Evolutionary conservation across 2,113 vertebrate genomes (phyloP), one percentile per base, ranked within the genome.

Genomic region (Spermophilus dauricus): DNA sequence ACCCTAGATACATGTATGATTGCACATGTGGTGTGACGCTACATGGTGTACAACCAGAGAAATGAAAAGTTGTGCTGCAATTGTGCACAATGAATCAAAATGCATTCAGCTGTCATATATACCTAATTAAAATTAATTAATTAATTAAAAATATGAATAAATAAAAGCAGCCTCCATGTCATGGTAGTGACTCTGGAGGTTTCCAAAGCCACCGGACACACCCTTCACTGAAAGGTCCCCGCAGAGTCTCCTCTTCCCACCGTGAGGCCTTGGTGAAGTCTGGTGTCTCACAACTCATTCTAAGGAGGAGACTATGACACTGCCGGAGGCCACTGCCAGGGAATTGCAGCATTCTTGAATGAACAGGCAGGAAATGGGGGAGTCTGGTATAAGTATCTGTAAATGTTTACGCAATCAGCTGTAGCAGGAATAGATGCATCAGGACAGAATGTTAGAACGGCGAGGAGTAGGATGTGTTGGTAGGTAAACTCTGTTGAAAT

Each of bases 311-410:
- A 67, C 67, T 77, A 51, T 85, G 89, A 92, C 65, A 45, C 95
- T 69, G 92, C 53, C 67, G 20, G 20, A 30, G 39, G 75, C 48
- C 77, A 65, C 32, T 92, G 65, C 3, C 8, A 82, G n/a, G 34
- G 28, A 93, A 93, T 2, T 20, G 26, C 7, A 39, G 82, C 80
- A 76, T 39, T 75, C 89, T 83, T 39, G 34, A n/a, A 78, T 80
- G 73, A 93, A 84, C 94, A 94, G 56, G 61, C 89, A 94, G 91
- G 91, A 96, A 97, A 86, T 30, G 58, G 90, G 63, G n/a, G 84
- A 78, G 89, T 18, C 81, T 69, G 72, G 18, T 34, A 13, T 58
- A 53, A 48, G 75, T 82, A 82, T 37, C 32, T 63, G 30, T 56
- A 51, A 91, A 86, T 14, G 37, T 73, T 82, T 58, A 70, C 3